Evolutionary conservation across 2,888 invertebrate genomes (phyloP), one percentile per base, ranked within the genome.

Genomic region (Cataglyphis livida): DNA sequence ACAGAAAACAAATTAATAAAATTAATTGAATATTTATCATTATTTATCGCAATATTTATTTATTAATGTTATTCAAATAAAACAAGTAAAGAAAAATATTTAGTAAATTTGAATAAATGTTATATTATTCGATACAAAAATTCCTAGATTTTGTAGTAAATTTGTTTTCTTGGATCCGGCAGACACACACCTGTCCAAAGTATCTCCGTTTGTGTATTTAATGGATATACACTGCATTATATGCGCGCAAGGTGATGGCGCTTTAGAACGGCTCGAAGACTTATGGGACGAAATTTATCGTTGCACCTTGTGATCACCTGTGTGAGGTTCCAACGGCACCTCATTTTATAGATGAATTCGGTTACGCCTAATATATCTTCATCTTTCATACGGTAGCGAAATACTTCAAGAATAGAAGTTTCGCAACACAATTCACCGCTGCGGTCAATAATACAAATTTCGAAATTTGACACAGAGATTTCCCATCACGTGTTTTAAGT

Each of bases 241-340:
- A 73, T 81, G 44, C 54, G 82, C 73, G 57, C 71, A 87, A 83
- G 84, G 85, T 83, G 88, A 87, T 66, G 75, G 81, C 51, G 85
- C 88, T 88, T 89, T 90, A 82, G 87, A 88, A 85, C 87, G 87
- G 79, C 73, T 87, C 88, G 91, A 92, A 94, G 94, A 94, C 92
- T 91, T 92, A 94, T 94, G 92, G 91, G 92, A 82, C 78, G 90
- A 90, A 92, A 94, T 93, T 93, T 92, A 92, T 90, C 87, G 85
- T 86, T 88, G 87, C 91, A 92, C 91, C 92, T 92, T 91, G 91
- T 88, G 89, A 91, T 92, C 93, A 94, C 93, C 94, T 94, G 93
- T 84, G 85, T 85, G 76, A 74, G 89, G 85, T 88, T 88, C 81
- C 87, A 83, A 82, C 73, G 71, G 88, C 83, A 87, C 88, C 84